phyloP scores from a whole-genome alignment of 2,888 invertebrate species.

The Plebejus melissa region DNA sequence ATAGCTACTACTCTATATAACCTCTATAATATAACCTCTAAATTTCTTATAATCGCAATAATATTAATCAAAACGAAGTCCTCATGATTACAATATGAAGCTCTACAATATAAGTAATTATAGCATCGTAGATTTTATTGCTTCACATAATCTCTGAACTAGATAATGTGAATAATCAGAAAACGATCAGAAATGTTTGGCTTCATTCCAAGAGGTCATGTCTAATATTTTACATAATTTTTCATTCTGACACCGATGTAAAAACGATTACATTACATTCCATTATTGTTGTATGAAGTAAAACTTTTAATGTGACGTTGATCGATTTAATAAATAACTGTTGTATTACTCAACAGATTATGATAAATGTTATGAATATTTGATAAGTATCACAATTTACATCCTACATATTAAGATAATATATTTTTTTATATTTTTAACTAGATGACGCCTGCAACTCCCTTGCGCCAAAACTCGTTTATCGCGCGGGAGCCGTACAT shows the following conservation, averaged over 20 bases:
- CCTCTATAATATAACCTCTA: no score
- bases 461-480: no score
- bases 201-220: constrained; percentile 10
- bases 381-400: no score
- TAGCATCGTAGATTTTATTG: background rate
- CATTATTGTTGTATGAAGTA: background rate
- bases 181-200: constrained; percentile 17
- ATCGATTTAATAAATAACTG: background rate
- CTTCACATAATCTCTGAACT: background rate
- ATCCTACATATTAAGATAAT: no score
- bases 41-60: no score
- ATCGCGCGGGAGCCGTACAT: no score
- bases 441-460: no score
- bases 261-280: background rate
- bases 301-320: constrained; percentile 2
- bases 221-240: constrained; percentile 18
- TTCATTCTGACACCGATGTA: constrained; percentile 14
- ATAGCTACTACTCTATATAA: no score
- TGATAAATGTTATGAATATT: background rate
- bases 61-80: no score
- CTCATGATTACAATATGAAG: background rate
- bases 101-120: background rate
- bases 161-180: constrained; percentile 20
- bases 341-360: background rate
- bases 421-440: no score